Evolutionary conservation across 2,888 invertebrate species (phyloP).

Genomic region (Eugnorisma glareosa): DNA sequence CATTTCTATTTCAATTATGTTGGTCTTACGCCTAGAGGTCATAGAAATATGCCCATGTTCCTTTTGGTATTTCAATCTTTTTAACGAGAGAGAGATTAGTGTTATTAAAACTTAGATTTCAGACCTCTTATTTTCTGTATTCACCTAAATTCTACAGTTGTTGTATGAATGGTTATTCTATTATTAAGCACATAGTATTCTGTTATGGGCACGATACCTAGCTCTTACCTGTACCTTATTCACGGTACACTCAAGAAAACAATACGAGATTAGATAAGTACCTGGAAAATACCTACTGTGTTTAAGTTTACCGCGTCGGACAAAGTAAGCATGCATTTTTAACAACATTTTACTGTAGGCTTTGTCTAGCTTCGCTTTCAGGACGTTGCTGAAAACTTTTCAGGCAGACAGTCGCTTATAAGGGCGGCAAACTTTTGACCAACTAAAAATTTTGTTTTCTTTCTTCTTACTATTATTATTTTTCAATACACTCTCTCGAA

Average conservation of each 20-base stretch:
- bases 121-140: background rate
- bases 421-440: background rate
- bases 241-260: background rate
- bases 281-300: background rate
- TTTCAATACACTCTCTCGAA: too few species aligned
- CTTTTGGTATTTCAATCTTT: background rate
- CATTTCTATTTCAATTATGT: too few species aligned
- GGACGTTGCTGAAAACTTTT: background rate
- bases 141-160: too few species aligned
- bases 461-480: too few species aligned
- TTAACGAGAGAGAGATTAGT: background rate
- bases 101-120: background rate
- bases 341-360: slow-evolving; percentile 25
- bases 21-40: too few species aligned
- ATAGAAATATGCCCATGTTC: background rate
- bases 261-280: background rate
- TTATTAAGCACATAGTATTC: background rate
- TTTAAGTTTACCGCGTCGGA: slow-evolving; percentile 25
- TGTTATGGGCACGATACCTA: background rate
- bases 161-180: background rate
- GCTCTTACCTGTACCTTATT: background rate
- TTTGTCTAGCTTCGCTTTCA: slow-evolving; percentile 7
- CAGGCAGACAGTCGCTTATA: background rate
- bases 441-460: background rate
- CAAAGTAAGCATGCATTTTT: slow-evolving; percentile 30